Conservation (phyloP, 2,888 invertebrate genomes). For the Allacma fusca region DNA sequence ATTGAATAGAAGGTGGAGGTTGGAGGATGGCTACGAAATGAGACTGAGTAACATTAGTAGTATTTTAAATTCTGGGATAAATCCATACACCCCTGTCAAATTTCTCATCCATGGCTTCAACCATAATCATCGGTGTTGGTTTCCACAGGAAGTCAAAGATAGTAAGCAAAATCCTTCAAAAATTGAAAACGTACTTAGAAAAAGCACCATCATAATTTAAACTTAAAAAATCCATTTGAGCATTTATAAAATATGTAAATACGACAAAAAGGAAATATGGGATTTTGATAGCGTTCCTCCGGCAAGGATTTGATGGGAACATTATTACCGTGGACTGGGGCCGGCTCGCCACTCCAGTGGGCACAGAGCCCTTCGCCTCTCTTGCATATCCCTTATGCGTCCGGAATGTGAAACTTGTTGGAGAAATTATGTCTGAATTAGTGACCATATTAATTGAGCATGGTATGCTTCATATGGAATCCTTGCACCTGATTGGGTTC, state of each 20-base stretch:
- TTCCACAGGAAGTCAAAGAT: slow-evolving; percentile 44
- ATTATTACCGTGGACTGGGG: slow-evolving; percentile 41
- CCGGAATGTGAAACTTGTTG: slow-evolving; percentile 28
- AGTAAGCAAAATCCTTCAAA: neutral
- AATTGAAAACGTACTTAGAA: neutral
- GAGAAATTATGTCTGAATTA: slow-evolving; percentile 12
- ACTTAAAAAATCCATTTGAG: no score
- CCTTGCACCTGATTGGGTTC: slow-evolving; percentile 37
- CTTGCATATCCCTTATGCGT: slow-evolving; percentile 18
- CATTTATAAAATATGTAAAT: no score
- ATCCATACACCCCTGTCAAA: neutral
- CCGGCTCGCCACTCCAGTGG: slow-evolving; percentile 15
- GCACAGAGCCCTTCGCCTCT: neutral
- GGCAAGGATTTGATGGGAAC: neutral
- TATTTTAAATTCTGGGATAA: neutral
- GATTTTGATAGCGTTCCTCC: slow-evolving; percentile 26
- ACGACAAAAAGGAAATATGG: neutral
- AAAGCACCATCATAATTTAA: no score
- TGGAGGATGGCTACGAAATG: slow-evolving; percentile 19
- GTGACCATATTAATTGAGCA: neutral
- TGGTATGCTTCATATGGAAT: neutral
- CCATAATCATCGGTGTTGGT: slow-evolving; percentile 41
- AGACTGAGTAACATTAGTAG: neutral
- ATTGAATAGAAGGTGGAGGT: neutral
- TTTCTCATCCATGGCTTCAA: slow-evolving; percentile 37